A percentile compares a stretch with the other conserved stretches of the same genome.
These are phyloP conservation scores for Stegostoma tigrinum DNA, from an alignment of 2,113 vertebrate genomes.

Conservation along the genomic window DNA sequence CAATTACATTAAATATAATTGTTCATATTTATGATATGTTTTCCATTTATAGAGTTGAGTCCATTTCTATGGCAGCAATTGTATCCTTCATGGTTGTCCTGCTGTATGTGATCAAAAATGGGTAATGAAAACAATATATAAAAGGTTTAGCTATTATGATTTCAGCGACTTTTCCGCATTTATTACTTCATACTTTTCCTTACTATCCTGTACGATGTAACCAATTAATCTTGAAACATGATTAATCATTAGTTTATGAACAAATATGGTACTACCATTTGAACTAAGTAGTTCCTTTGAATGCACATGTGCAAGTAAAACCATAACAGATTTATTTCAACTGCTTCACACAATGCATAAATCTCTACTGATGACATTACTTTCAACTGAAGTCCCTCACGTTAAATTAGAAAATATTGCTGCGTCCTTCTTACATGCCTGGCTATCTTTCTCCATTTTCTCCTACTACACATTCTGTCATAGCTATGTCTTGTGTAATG, in stretches of 20 bases:
- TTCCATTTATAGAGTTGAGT: background rate
- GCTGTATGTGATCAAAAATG: background rate
- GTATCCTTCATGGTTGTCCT: background rate
- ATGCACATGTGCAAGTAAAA: constrained; percentile 24
- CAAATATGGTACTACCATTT: background rate
- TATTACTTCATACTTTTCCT: background rate
- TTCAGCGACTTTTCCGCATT: background rate
- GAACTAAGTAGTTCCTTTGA: constrained; percentile 2
- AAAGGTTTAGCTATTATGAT: background rate
- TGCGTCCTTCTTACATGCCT: constrained; percentile 35
- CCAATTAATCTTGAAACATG: background rate
- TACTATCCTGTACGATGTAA: background rate
- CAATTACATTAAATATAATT: background rate
- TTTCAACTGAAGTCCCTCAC: constrained; percentile 29
- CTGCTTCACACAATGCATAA: constrained; percentile 9
- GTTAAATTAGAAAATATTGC: constrained; percentile 36
- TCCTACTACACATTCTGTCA: constrained; percentile 18
- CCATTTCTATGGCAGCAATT: background rate
- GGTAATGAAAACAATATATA: background rate
- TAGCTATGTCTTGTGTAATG: constrained; percentile 18
- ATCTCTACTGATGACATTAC: constrained; percentile 32
- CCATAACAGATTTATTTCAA: constrained; percentile 25
- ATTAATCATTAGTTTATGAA: background rate
- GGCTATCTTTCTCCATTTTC: constrained; percentile 37
- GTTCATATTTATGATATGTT: background rate